These are phyloP conservation scores for Agriopis leucophaearia DNA, from an alignment of 2,888 invertebrate genomes.

Conservation along the genomic window DNA sequence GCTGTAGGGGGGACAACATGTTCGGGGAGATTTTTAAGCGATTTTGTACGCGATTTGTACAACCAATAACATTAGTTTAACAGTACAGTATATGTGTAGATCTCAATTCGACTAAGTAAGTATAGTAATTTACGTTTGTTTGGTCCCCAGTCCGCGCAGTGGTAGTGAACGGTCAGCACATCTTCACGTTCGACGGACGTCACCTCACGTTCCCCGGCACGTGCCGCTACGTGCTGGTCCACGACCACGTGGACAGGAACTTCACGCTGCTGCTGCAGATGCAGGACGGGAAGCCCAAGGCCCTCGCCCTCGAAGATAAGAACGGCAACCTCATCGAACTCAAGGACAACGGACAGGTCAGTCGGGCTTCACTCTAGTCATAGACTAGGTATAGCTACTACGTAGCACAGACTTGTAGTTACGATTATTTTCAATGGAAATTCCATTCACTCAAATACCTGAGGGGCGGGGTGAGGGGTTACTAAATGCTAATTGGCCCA, in stretches of 20 bases:
- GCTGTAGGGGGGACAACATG: no score
- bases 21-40: no score
- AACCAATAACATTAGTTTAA: no score
- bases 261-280: slow-evolving; percentile 93
- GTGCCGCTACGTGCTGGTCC: slow-evolving; percentile 94
- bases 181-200: slow-evolving; percentile 95
- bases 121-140: not conserved
- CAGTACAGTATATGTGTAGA: no score
- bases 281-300: slow-evolving; percentile 88
- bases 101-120: no score
- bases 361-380: not conserved
- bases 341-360: slow-evolving; percentile 87
- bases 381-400: no score
- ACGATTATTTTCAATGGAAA: no score
- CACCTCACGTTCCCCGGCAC: slow-evolving; percentile 92
- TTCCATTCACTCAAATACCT: no score
- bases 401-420: no score
- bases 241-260: slow-evolving; percentile 94
- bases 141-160: slow-evolving; percentile 87
- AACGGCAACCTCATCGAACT: slow-evolving; percentile 88
- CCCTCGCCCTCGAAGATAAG: slow-evolving; percentile 90
- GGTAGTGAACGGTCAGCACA: slow-evolving; percentile 92
- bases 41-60: no score
- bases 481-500: no score
- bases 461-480: no score